Evolutionary conservation across 1,140 invertebrate species (phyloP), one percentile per base, ranked within the genome.

Genomic region (Bicyclus anynana): DNA sequence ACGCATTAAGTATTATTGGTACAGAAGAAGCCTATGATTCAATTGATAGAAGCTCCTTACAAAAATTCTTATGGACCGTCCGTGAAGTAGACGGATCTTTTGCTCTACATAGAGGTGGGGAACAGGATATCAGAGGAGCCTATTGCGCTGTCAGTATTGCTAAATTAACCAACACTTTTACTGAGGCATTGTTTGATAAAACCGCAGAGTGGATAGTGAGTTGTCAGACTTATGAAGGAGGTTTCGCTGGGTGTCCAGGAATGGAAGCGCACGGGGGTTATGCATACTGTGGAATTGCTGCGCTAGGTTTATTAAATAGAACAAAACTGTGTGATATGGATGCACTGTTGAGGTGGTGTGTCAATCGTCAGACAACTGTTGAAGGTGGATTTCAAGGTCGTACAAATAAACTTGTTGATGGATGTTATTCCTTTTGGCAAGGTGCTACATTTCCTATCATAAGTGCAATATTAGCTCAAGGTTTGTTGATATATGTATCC

Each of bases 371-470:
- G 89, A 97, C 97, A 95, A 89, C 90, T 62, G 91, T 95, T 59
- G 97, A 98, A 88, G 97, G 97, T 13, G 97, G 97, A 16, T 98
- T 98, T 75, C 95, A 96, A 91, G 97, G 97, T 1, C 90, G 98
- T 72, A 99, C 98, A 3, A 99, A 99, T 87, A 99, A 99, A 90
- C 87, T 99, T 51, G 98, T 99, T 1, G 98, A 99, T 91, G 95
- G 95, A 5, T 99, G 98, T 89, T 99, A 99, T 84, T 98, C 97
- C 2, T 99, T 99, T 90, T 99, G 98, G 98, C 97, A 98, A 90
- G 97, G 97, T 20, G 97, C 94, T 23, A 92, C 94, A 29, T 97
- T 99, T 81, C 95, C 97, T 33, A 89, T 93, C 21, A 91, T 96
- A 59, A 86, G 81, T 78, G 83, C 82, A 58, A 86, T 88, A 59